Evolutionary conservation across 53 echinoderm and acorn worm species (phyloP), one percentile per base, ranked within the genome.

Genomic region (Antedon mediterranea): DNA sequence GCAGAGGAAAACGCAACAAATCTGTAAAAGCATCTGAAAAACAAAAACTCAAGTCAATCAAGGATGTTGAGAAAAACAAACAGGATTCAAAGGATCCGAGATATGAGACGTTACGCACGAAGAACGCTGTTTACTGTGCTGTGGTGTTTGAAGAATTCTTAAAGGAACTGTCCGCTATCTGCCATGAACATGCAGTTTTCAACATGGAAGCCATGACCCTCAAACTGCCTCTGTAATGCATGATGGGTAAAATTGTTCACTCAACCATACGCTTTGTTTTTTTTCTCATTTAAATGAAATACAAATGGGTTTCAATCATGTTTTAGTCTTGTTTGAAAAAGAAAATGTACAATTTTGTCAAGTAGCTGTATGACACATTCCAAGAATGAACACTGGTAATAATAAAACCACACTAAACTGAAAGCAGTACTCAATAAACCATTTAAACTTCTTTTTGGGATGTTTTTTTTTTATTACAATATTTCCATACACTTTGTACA

Each of bases 81-180:
- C 57, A 57, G 20, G 57, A 57, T 15, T 71, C 31, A 13, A 78
- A 81, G 4, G 34, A 71, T 1, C 80, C 78, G 15, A 82, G 90
- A 41, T 84, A 89, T 33, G 85, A 91, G 77, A 85, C 85, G 11
- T 86, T 94, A 73, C 84, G 76, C 73, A 84, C 88, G 4, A 85
- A 89, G 77, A 94, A 94, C 72, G 94, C 91, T 3, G 94, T 94
- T 43, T 94, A 94, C 80, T 87, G 89, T 72, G 84, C 98, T 8
- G 93, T 98, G 31, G 85, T 98, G 41, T 84, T 98, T 74, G 98
- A 98, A 70, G 98, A 98, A 79, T 98, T 98, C 75, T 33, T 93
- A 44, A 98, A 98, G 75, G 98, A 93, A 71, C 81, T 93, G 79
- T 92, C 98, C 0, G 98, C 98, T 4, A 80, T 93, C 27, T 84